Percentiles rank a stretch among this genome's conserved stretches.
Evolutionary conservation across 2,888 invertebrate genomes (phyloP).

Genomic region (Agriopis leucophaearia): DNA sequence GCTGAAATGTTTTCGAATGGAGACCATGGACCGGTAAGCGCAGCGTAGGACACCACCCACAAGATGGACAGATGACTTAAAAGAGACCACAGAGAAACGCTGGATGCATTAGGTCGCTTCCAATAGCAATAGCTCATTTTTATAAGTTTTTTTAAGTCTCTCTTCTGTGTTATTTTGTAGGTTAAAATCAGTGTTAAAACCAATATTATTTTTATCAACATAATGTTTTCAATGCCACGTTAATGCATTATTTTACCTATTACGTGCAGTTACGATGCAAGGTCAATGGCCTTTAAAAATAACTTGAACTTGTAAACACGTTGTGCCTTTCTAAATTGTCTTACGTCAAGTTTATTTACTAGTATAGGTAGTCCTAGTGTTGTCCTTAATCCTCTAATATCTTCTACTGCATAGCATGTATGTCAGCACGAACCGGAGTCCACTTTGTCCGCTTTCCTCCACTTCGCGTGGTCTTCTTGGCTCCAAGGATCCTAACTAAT

Average conservation of each 20-base stretch:
- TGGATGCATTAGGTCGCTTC: too few species aligned
- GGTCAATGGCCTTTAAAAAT: conserved; percentile 45
- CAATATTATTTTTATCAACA: conserved; percentile 9
- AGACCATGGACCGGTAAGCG: too few species aligned
- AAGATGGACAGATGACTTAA: too few species aligned
- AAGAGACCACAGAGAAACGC: too few species aligned
- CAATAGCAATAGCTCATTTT: too few species aligned
- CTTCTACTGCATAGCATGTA: neutral
- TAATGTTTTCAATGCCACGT: conserved; percentile 15
- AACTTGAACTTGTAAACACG: conserved; percentile 48
- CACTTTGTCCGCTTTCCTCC: too few species aligned
- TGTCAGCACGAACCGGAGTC: too few species aligned
- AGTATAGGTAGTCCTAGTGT: neutral
- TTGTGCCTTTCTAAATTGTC: conserved; percentile 44
- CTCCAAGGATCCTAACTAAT: too few species aligned
- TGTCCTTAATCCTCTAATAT: neutral
- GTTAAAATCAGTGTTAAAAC: conserved; percentile 10
- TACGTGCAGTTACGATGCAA: conserved; percentile 43
- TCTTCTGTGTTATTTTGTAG: neutral
- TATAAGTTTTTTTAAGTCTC: neutral
- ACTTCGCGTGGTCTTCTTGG: too few species aligned
- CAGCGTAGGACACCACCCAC: too few species aligned
- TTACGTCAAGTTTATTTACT: neutral
- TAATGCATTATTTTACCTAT: conserved; percentile 35
- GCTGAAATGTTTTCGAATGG: too few species aligned